A percentile compares a stretch with the other conserved stretches of the same genome.
Evolutionary conservation across 2,113 vertebrate genomes (phyloP).

Genomic region (Artemisiospiza belli): DNA sequence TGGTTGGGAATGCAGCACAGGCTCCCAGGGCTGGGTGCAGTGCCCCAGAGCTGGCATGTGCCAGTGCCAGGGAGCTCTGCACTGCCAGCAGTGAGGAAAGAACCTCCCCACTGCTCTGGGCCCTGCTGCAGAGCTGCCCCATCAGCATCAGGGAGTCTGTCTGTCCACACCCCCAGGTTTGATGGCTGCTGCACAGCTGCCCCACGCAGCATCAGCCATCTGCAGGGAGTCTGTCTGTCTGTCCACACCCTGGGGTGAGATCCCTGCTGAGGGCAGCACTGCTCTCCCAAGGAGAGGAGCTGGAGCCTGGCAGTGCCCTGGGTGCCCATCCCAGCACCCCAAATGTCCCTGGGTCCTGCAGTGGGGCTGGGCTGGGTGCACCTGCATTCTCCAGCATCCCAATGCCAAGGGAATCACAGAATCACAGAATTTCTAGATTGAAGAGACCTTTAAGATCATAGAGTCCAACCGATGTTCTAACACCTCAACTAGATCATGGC

Average conservation of each 20-base stretch:
- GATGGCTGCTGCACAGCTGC: background rate
- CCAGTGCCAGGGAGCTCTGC: background rate
- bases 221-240: background rate
- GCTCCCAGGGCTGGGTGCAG: background rate
- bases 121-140: background rate
- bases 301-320: background rate
- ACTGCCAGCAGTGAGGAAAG: background rate
- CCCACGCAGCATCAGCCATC: background rate
- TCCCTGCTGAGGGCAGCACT: background rate
- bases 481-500: too few species aligned
- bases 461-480: too few species aligned
- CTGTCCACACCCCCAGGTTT: too few species aligned
- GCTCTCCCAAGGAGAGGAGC: background rate
- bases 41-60: background rate
- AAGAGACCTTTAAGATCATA: too few species aligned
- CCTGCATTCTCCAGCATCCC: background rate
- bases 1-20: background rate
- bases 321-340: too few species aligned
- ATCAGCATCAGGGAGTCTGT: background rate
- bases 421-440: too few species aligned
- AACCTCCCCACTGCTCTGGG: background rate
- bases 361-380: background rate
- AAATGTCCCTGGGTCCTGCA: fast-evolving
- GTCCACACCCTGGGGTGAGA: fast-evolving
- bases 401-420: fast-evolving